Evolutionary conservation across 2,797 vertebrate species (phyloP), one percentile per base, ranked within the genome.

Genomic region (Pangasius krempfi): DNA sequence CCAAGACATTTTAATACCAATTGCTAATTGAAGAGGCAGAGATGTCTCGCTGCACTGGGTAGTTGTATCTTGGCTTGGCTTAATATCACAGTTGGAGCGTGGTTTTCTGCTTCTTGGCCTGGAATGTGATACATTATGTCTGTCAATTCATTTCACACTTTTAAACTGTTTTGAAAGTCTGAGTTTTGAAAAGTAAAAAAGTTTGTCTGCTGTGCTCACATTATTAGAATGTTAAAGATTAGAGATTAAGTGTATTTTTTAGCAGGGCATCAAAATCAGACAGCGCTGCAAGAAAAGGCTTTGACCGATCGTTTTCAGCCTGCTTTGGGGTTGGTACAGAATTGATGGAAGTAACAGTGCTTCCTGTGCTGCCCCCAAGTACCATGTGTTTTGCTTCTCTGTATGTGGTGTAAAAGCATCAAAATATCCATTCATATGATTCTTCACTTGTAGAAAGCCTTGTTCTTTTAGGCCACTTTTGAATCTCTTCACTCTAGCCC

Each of bases 1-100:
- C 30, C 72, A 85, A 33, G 22, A 85, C 14, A 60, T 89, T 79
- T 84, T 40, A 85, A 64, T 70, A 33, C 27, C 54, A 52, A 27
- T 40, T 72, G 5, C 22, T 86, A 30, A 44, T 30, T 86, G 10
- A 18, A 58, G 60, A 40, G 25, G 40, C 20, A 18, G 54, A 50
- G 68, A 50, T 52, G 44, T 25, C 22, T 60, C 25, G 52, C 47
- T 54, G 86, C 40, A 25, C 58, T 78, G 58, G 75, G 16, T 44
- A 40, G 64, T 12, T 3, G 1, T 72, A 14, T 58, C n/a, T 50
- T 70, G 33, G 25, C 62, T 44, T 82, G 64, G 22, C 6, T 37
- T 87, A 3, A 66, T 3, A 37, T 64, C 27, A 25, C 27, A 33
- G 12, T 54, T 86, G 30, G 30, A 13, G 12, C 6, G 6, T 81